Percentiles rank a stretch among this genome's conserved stretches.
phyloP scores from a whole-genome alignment of 2,888 invertebrate genomes.

The Tyria jacobaeae region DNA sequence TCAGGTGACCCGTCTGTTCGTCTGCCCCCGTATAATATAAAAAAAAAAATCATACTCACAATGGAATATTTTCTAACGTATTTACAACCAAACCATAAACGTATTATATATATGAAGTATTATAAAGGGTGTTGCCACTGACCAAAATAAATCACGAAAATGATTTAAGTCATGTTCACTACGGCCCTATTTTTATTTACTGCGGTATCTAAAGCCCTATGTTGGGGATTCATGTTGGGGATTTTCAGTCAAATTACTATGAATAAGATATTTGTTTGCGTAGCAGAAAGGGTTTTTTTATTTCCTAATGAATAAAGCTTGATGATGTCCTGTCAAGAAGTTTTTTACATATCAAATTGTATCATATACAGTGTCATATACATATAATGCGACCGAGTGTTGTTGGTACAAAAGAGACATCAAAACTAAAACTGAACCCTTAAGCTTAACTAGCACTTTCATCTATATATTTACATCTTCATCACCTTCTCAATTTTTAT shows the following conservation, averaged over 20 bases:
- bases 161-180: conserved; percentile 75
- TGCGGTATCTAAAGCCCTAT: conserved; percentile 57
- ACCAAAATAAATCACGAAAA: conserved; percentile 67
- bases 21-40: no score
- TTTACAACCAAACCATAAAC: conserved; percentile 29
- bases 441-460: no score
- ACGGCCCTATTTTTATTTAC: conserved; percentile 73
- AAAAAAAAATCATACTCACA: conserved; percentile 5
- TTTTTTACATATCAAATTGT: no score
- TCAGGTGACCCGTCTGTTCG: no score
- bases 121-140: conserved; percentile 55
- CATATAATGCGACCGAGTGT: no score
- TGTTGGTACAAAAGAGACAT: no score
- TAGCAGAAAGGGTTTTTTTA: conserved; percentile 30
- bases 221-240: conserved; percentile 71
- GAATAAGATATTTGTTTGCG: conserved; percentile 22
- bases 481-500: no score
- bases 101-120: conserved; percentile 37
- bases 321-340: no score
- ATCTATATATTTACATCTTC: no score
- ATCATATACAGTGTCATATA: no score
- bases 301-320: no score
- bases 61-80: conserved; percentile 9
- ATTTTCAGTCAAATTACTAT: conserved; percentile 41
- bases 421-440: no score